A percentile compares a stretch with the other conserved stretches of the same genome.
phyloP scores from a whole-genome alignment of 2,797 vertebrate species.

The Bradypodion ventrale region DNA sequence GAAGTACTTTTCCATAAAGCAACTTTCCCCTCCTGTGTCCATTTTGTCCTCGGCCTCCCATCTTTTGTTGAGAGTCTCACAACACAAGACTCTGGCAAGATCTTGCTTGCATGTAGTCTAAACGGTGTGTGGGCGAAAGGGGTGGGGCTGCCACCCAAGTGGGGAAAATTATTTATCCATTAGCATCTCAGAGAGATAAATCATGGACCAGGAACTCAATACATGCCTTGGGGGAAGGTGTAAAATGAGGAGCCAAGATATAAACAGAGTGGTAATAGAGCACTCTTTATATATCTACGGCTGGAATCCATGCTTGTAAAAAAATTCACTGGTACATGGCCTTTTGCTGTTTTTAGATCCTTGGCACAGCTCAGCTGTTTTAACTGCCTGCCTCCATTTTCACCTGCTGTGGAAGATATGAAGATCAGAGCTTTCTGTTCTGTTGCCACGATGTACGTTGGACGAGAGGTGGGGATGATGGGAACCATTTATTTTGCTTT shows the following conservation, averaged over 20 bases:
- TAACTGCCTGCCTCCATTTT: neutral
- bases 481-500: too few species aligned
- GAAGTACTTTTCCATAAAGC: too few species aligned
- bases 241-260: constrained; percentile 12
- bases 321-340: neutral
- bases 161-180: constrained; percentile 26
- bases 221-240: neutral
- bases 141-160: neutral
- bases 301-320: constrained; percentile 18
- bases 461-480: too few species aligned
- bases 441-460: neutral
- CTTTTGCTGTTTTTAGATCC: neutral
- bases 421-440: neutral
- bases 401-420: neutral
- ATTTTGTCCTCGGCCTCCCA: too few species aligned
- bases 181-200: constrained; percentile 12
- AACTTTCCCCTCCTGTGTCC: neutral
- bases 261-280: constrained; percentile 18
- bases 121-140: neutral
- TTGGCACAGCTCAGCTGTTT: neutral
- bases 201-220: neutral
- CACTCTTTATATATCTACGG: neutral
- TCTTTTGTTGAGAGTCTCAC: neutral
- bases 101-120: neutral
- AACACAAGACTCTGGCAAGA: neutral